These are phyloP conservation scores for Hydrolagus colliei DNA, from an alignment of 2,797 vertebrate genomes.

Conservation along the genomic window DNA sequence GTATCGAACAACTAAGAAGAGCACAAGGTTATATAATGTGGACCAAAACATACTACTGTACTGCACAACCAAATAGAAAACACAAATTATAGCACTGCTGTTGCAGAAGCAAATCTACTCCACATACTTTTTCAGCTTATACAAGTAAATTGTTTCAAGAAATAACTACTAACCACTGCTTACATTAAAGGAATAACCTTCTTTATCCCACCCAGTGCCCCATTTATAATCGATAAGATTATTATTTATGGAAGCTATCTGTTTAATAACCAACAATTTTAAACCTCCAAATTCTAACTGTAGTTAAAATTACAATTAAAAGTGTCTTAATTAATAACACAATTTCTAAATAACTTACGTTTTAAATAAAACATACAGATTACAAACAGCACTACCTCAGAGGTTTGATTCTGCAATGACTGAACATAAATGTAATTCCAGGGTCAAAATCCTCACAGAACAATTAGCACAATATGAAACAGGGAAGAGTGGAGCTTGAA, in stretches of 20 bases:
- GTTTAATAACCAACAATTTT: background rate
- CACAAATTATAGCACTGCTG: background rate
- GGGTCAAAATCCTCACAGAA: background rate
- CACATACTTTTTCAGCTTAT: background rate
- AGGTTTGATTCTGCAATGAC: background rate
- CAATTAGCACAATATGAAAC: background rate
- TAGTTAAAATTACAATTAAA: background rate
- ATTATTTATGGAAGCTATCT: background rate
- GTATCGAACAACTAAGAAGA: constrained; percentile 58
- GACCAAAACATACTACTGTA: background rate
- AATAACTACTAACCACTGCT: background rate
- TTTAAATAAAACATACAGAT: background rate
- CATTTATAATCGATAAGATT: background rate
- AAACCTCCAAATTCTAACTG: background rate
- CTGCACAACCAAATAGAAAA: background rate
- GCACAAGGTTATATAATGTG: constrained; percentile 37
- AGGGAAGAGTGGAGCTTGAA: background rate
- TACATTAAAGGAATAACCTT: background rate
- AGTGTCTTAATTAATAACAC: too few relatives aligned
- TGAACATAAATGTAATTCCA: background rate
- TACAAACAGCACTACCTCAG: background rate
- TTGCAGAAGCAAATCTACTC: background rate
- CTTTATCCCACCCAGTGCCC: background rate
- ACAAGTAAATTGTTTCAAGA: background rate
- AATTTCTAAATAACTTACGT: too few relatives aligned